phyloP scores from a whole-genome alignment of 2,888 invertebrate genomes.

The Andrena minutula region DNA sequence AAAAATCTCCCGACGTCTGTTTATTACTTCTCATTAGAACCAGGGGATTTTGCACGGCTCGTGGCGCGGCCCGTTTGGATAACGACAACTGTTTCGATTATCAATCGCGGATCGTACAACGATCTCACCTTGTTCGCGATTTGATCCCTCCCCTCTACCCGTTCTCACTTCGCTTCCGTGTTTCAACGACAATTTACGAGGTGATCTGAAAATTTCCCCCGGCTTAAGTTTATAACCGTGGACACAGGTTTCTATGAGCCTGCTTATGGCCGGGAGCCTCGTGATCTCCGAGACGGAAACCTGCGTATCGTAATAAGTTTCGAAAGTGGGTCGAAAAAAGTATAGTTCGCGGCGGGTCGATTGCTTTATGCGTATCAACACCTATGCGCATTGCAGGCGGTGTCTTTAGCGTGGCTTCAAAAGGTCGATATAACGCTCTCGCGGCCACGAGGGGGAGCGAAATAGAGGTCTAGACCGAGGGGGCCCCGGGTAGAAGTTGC shows the following conservation, averaged over 20 bases:
- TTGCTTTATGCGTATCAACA: conserved; percentile 60
- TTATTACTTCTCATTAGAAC: conserved; percentile 54
- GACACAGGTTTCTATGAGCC: neutral
- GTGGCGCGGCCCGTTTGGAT: conserved; percentile 1
- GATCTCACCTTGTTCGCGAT: conserved; percentile 36
- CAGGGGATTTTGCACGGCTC: conserved; percentile 27
- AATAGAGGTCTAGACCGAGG: conserved; percentile 10
- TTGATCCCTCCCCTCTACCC: conserved; percentile 1
- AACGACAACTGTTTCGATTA: conserved; percentile 56
- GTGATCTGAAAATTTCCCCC: conserved; percentile 41
- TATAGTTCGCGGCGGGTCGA: conserved; percentile 31
- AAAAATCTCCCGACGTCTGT: conserved; percentile 48
- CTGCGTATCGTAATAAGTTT: conserved; percentile 26
- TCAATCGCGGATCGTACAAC: conserved; percentile 32
- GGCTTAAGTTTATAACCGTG: conserved; percentile 40
- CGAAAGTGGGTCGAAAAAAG: conserved; percentile 54
- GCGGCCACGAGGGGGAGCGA: conserved; percentile 3
- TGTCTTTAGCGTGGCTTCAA: conserved; percentile 60
- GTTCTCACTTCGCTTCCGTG: conserved; percentile 18
- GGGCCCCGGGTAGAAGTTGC: neutral
- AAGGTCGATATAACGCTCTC: conserved; percentile 49
- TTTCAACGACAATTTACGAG: conserved; percentile 51
- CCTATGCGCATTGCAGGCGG: conserved; percentile 52
- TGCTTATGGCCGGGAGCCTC: neutral
- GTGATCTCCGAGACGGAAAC: conserved; percentile 20